Evolutionary conservation across 37 sponge, comb jelly and placozoan genomes (phyloP).

Genomic region (Aplysina aerophoba): DNA sequence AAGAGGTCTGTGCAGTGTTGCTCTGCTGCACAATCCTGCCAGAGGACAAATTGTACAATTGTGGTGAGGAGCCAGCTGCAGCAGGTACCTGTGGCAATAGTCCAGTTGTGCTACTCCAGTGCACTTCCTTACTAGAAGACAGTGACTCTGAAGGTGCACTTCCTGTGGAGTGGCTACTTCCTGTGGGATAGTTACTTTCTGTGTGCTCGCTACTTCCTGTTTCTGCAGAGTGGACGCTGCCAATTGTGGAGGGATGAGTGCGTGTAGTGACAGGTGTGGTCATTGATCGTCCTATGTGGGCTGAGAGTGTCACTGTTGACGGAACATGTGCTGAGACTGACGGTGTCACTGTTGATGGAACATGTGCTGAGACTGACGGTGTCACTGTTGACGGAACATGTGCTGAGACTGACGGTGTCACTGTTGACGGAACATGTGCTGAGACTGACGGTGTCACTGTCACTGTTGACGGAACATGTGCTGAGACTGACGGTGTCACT

Average conservation of each 20-base stretch:
- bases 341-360: neutral
- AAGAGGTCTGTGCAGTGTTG: neutral
- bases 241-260: too few species aligned
- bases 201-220: slow-evolving; percentile 13
- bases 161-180: neutral
- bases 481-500: too few species aligned
- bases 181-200: neutral
- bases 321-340: neutral
- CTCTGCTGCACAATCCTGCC: neutral
- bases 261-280: neutral
- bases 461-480: too few species aligned
- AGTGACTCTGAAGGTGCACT: neutral
- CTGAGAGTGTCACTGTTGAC: neutral
- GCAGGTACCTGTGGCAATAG: neutral
- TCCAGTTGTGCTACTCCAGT: neutral
- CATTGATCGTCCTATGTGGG: too few species aligned
- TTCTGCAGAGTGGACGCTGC: neutral
- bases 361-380: neutral
- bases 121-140: neutral
- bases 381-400: neutral
- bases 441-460: too few species aligned
- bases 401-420: neutral
- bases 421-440: too few species aligned
- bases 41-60: neutral
- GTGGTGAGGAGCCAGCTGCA: neutral